These are phyloP conservation scores for Anthonomus grandis DNA, from an alignment of 1,140 invertebrate species.

Conservation along the genomic window DNA sequence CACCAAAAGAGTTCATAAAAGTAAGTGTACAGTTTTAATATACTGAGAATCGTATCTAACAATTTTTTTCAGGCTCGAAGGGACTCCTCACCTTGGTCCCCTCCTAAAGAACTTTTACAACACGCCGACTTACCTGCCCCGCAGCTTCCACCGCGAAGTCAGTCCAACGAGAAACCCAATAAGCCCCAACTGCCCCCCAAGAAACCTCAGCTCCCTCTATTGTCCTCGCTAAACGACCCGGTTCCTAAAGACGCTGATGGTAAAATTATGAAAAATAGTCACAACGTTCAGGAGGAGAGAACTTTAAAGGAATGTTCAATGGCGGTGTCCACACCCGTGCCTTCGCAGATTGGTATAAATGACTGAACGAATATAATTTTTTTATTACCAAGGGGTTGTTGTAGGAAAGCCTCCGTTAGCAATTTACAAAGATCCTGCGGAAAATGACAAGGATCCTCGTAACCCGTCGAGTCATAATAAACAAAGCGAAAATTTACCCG, in stretches of 20 bases:
- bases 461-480: no score
- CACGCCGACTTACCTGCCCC: slow-evolving; percentile 48
- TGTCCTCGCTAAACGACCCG: slow-evolving; percentile 58
- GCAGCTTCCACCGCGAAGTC: slow-evolving; percentile 54
- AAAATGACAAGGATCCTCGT: no score
- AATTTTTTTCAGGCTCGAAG: neutral
- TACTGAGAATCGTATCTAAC: no score
- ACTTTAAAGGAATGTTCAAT: neutral
- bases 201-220: slow-evolving; percentile 69
- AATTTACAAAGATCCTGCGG: no score
- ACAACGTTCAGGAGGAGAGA: neutral
- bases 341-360: no score
- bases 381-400: no score
- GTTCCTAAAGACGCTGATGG: slow-evolving; percentile 38
- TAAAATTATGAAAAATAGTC: slow-evolving; percentile 20
- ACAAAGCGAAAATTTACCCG: slow-evolving; percentile 4
- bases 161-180: slow-evolving; percentile 51
- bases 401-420: no score
- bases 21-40: slow-evolving; percentile 2
- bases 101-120: slow-evolving; percentile 29
- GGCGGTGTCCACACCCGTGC: slow-evolving; percentile 4
- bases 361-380: no score
- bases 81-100: slow-evolving; percentile 29
- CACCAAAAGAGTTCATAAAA: slow-evolving; percentile 59
- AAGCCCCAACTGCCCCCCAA: slow-evolving; percentile 61